Conservation (phyloP, 2,888 invertebrate species). For the Rhingia rostrata region DNA sequence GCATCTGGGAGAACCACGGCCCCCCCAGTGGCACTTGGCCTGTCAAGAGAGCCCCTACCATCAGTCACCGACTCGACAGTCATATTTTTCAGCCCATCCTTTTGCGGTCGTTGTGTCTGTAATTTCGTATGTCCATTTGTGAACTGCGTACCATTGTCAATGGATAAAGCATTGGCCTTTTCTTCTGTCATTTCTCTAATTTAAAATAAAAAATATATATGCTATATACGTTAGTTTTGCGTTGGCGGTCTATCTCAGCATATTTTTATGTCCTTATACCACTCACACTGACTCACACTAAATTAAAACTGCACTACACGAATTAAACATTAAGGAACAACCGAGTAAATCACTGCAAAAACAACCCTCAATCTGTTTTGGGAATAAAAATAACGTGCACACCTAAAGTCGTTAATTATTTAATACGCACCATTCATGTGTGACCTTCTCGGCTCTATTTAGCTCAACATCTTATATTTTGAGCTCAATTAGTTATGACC, state of each 20-base stretch:
- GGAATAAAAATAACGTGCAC: conserved; percentile 4
- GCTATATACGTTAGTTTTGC: background rate
- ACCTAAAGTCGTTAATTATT: conserved; percentile 27
- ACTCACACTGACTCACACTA: background rate
- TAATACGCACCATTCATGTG: conserved; percentile 25
- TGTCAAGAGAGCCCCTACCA: conserved; percentile 17
- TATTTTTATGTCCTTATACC: conserved; percentile 13
- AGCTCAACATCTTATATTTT: conserved; percentile 22
- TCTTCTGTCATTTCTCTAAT: conserved; percentile 64
- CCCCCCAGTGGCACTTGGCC: conserved; percentile 75
- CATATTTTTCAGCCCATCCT: conserved; percentile 37
- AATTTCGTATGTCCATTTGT: conserved; percentile 65
- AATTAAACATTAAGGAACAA: background rate
- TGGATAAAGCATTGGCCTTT: conserved; percentile 21
- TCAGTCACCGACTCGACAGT: conserved; percentile 41
- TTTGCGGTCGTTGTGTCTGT: conserved; percentile 34
- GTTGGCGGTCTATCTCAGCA: conserved; percentile 3
- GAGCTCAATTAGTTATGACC: conserved; percentile 2
- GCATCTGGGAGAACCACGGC: conserved; percentile 84
- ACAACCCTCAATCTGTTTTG: conserved; percentile 12
- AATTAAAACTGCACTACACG: background rate
- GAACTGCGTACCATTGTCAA: conserved; percentile 65
- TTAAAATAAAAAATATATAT: background rate
- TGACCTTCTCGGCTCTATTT: conserved; percentile 21
- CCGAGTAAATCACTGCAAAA: conserved; percentile 16